phyloP scores from a whole-genome alignment of 2,888 invertebrate species.

The Fragum sueziense region DNA sequence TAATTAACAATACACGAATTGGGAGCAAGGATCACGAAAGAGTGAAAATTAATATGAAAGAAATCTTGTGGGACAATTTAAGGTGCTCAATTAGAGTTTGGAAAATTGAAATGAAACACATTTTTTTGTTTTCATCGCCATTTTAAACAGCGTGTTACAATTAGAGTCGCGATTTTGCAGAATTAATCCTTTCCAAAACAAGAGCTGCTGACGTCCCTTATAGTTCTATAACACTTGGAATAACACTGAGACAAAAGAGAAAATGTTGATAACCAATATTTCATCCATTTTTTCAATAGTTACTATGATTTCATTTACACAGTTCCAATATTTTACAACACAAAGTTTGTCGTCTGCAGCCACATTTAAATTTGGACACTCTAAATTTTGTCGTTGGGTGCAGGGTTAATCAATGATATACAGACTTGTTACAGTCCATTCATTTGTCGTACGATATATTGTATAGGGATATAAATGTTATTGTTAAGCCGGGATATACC shows the following conservation, averaged over 20 bases:
- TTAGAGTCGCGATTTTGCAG: neutral
- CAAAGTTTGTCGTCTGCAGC: neutral
- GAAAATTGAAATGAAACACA: neutral
- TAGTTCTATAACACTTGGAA: neutral
- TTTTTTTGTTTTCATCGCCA: neutral
- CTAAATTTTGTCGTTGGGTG: neutral
- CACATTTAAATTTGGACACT: neutral
- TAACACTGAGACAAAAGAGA: neutral
- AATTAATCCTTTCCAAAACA: neutral
- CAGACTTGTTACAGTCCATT: neutral
- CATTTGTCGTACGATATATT: neutral
- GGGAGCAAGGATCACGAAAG: too few species aligned
- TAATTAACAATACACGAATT: too few species aligned
- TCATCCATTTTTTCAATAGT: neutral
- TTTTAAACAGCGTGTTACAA: neutral
- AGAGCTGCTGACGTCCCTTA: neutral
- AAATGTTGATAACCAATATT: neutral
- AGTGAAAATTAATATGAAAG: too few species aligned
- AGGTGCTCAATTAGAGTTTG: neutral
- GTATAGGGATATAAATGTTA: neutral
- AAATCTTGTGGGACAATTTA: neutral
- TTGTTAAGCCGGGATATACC: neutral
- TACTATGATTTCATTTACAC: neutral
- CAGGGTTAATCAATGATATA: neutral
- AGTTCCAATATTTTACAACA: neutral